Evolutionary conservation across 2,797 vertebrate species (phyloP).

Genomic region (Natrix natrix): DNA sequence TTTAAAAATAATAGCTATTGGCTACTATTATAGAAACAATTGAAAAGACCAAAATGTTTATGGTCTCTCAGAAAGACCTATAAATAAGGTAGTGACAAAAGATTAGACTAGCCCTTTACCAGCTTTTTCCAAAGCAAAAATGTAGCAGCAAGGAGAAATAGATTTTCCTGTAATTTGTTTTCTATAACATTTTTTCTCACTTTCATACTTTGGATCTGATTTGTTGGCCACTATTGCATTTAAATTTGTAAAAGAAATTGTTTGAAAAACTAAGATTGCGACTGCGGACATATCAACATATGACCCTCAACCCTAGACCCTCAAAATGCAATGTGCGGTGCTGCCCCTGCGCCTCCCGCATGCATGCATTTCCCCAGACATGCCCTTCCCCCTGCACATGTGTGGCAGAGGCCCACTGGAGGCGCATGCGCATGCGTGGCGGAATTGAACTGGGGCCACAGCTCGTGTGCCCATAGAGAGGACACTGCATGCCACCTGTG

Average conservation of each 20-base stretch:
- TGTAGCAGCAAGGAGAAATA: neutral
- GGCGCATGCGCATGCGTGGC: too few species aligned
- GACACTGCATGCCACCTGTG: too few species aligned
- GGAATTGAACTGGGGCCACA: too few species aligned
- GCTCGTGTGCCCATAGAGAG: too few species aligned
- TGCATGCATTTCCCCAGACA: too few species aligned
- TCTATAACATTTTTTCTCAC: neutral
- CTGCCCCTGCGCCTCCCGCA: too few species aligned
- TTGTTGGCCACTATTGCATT: neutral
- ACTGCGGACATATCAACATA: neutral
- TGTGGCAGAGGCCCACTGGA: too few species aligned
- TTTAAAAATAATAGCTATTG: neutral
- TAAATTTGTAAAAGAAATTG: neutral
- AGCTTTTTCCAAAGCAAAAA: neutral
- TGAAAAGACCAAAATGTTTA: neutral
- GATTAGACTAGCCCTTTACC: neutral
- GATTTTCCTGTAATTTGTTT: neutral
- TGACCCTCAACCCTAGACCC: too few species aligned
- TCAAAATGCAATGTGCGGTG: too few species aligned
- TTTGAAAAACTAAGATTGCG: neutral
- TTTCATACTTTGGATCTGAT: neutral
- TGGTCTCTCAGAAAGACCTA: neutral
- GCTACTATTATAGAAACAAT: neutral
- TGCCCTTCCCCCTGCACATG: too few species aligned
- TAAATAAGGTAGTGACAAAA: neutral